Conservation (phyloP, 2,888 invertebrate genomes). For the Reticulitermes lucifugus region DNA sequence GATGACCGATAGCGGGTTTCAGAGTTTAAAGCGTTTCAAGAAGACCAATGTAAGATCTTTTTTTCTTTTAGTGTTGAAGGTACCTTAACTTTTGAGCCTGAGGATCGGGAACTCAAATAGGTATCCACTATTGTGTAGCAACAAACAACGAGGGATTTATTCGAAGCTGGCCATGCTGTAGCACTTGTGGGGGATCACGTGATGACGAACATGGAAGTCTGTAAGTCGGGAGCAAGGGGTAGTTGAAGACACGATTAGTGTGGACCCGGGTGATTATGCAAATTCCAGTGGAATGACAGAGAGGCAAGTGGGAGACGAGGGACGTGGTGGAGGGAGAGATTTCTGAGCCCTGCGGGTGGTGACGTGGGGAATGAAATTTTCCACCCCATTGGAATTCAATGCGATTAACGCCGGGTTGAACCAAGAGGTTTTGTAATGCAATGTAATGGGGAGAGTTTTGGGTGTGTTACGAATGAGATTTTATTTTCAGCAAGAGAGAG, state of each 20-base stretch:
- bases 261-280: constrained; percentile 52
- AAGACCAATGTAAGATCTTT: too few relatives aligned
- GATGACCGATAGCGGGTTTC: too few relatives aligned
- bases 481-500: constrained; percentile 53
- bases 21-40: too few relatives aligned
- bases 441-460: constrained; percentile 53
- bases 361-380: constrained; percentile 64
- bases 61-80: too few relatives aligned
- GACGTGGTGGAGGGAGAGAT: constrained; percentile 35
- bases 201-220: constrained; percentile 2
- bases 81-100: too few relatives aligned
- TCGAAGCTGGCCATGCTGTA: background rate
- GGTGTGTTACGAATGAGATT: constrained; percentile 55
- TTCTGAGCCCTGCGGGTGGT: constrained; percentile 51
- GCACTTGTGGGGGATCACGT: background rate
- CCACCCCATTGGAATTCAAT: constrained; percentile 67
- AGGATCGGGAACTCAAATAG: too few relatives aligned
- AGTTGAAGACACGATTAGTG: constrained; percentile 38
- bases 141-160: background rate
- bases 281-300: constrained; percentile 52
- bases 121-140: too few relatives aligned
- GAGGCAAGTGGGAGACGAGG: constrained; percentile 30
- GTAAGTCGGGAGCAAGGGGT: background rate
- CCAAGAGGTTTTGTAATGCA: constrained; percentile 49
- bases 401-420: constrained; percentile 60